A percentile compares a stretch with the other conserved stretches of the same genome.
phyloP scores from a whole-genome alignment of 2,113 vertebrate genomes.

The Numida meleagris region DNA sequence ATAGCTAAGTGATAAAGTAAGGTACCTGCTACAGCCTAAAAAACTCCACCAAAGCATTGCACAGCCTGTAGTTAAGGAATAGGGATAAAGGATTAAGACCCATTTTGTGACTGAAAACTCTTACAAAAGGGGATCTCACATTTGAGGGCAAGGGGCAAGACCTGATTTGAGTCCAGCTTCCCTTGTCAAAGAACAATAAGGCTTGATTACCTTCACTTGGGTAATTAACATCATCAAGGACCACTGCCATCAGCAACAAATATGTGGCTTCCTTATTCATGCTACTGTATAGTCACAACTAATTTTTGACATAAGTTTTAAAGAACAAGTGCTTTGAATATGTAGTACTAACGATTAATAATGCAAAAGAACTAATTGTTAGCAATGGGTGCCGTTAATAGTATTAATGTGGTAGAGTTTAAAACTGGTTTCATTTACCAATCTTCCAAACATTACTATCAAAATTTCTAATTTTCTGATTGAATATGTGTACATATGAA shows the following conservation, averaged over 20 bases:
- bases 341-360: neutral
- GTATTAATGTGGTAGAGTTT: neutral
- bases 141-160: neutral
- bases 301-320: neutral
- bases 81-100: neutral
- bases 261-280: neutral
- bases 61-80: neutral
- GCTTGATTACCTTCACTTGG: too few relatives aligned
- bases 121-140: neutral
- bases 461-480: neutral
- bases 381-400: neutral
- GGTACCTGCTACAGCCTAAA: neutral
- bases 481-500: neutral
- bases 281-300: neutral
- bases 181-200: neutral
- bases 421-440: neutral
- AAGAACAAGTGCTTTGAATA: neutral
- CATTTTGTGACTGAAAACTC: neutral
- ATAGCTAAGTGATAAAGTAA: neutral
- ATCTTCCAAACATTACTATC: neutral
- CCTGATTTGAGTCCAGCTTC: neutral
- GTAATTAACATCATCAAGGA: neutral
- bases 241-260: rapidly evolving
- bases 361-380: neutral
- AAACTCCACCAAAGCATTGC: neutral